phyloP scores from a whole-genome alignment of 1,140 invertebrate genomes.

The Hyles euphorbiae region DNA sequence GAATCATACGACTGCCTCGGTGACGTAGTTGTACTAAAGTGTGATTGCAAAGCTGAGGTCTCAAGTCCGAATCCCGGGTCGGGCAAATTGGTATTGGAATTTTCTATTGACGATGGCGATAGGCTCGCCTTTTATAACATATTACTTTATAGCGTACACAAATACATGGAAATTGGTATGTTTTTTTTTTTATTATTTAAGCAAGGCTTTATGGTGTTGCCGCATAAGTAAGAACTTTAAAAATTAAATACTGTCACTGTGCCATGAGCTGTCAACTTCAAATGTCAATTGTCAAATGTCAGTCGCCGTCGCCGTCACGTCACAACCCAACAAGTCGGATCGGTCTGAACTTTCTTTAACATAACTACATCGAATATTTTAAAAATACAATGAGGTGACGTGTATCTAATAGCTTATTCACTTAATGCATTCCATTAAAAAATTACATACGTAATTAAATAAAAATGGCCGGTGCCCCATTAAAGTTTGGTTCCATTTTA shows the following conservation, averaged over 20 bases:
- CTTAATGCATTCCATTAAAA: constrained; percentile 53
- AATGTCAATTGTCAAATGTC: not conserved
- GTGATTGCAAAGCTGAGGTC: too few species aligned
- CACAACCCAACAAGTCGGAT: not conserved
- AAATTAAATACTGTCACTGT: not conserved
- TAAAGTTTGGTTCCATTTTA: constrained; percentile 57
- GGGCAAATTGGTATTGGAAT: too few species aligned
- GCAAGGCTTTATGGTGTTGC: too few species aligned
- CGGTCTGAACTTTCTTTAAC: not conserved
- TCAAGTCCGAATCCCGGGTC: too few species aligned
- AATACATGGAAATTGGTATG: too few species aligned
- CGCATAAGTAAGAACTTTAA: too few species aligned
- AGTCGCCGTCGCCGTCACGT: constrained; percentile 1
- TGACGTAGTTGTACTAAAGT: too few species aligned
- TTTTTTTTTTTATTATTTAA: too few species aligned
- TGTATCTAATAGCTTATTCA: constrained; percentile 34
- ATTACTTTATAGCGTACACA: too few species aligned
- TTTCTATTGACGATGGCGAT: too few species aligned
- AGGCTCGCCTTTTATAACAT: too few species aligned
- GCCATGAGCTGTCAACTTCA: constrained; percentile 6
- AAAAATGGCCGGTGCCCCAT: constrained; percentile 50
- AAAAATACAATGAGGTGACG: constrained; percentile 57
- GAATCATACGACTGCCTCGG: too few species aligned
- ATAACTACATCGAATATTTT: constrained; percentile 1
- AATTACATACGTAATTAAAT: constrained; percentile 28